phyloP scores from a whole-genome alignment of 2,113 vertebrate genomes.

The Loxodonta africana region DNA sequence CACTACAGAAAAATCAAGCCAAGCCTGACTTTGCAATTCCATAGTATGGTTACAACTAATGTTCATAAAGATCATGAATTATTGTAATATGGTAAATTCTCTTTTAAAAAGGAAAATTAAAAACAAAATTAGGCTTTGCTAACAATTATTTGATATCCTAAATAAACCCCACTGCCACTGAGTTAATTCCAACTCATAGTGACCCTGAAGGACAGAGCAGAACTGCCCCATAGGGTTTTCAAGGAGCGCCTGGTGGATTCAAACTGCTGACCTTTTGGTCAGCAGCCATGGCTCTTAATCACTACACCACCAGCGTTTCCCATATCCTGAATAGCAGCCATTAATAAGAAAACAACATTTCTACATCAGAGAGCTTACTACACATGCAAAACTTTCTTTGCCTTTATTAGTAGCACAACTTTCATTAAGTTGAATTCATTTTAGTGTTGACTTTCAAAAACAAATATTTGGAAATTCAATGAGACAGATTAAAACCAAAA shows the following conservation, averaged over 20 bases:
- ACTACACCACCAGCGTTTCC: no score
- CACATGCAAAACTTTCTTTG: neutral
- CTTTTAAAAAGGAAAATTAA: neutral
- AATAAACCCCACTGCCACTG: neutral
- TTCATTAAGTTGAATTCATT: neutral
- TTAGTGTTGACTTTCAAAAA: neutral
- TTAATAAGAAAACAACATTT: neutral
- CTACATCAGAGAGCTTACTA: neutral
- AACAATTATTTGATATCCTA: neutral
- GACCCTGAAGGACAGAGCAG: no score
- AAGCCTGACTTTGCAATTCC: neutral
- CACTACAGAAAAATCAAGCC: accelerated
- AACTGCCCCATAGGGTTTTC: no score
- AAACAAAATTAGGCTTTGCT: neutral
- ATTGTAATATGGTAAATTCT: neutral
- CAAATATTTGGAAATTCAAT: no score
- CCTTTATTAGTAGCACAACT: neutral
- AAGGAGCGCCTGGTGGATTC: no score
- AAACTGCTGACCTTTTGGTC: no score
- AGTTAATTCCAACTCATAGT: no score
- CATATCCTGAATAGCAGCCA: neutral
- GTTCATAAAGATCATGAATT: neutral
- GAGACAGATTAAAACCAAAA: slow-evolving; percentile 32
- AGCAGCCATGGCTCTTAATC: no score
- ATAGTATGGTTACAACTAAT: neutral